Percentiles rank a stretch among this genome's conserved stretches.
phyloP scores from a whole-genome alignment of 2,888 invertebrate genomes.

The Cephus rjabovi region DNA sequence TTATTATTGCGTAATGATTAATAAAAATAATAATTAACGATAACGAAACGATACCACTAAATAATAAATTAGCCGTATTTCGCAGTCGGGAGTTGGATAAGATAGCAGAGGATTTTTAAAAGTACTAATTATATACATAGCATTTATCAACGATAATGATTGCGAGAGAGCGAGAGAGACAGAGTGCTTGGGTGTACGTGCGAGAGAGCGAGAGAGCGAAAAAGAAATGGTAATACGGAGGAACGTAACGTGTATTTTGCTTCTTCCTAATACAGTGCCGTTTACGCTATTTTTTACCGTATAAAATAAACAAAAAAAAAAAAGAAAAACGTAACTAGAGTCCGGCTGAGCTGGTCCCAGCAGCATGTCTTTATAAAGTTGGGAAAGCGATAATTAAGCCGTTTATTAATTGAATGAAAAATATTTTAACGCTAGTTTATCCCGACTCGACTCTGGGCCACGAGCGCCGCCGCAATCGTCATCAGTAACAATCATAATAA shows the following conservation, averaged over 20 bases:
- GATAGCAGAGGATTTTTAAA: neutral
- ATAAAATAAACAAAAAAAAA: slow-evolving; percentile 43
- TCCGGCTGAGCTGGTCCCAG: slow-evolving; percentile 45
- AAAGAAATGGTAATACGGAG: slow-evolving; percentile 43
- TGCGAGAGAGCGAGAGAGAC: neutral
- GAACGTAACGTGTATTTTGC: slow-evolving; percentile 65
- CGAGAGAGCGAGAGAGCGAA: slow-evolving; percentile 31
- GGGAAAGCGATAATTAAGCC: slow-evolving; percentile 36
- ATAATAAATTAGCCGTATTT: neutral
- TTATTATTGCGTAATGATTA: neutral
- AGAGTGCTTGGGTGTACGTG: neutral
- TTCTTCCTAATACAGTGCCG: slow-evolving; percentile 67
- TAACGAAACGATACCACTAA: neutral
- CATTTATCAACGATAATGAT: neutral
- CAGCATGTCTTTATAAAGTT: slow-evolving; percentile 43
- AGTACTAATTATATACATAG: neutral
- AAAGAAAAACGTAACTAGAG: slow-evolving; percentile 29
- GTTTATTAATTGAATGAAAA: slow-evolving; percentile 32
- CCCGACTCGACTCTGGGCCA: neutral
- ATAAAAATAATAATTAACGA: neutral
- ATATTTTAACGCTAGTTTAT: neutral
- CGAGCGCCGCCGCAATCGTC: neutral
- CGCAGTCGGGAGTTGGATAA: neutral
- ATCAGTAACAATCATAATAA: neutral
- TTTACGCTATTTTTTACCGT: slow-evolving; percentile 67